A percentile compares a stretch with the other conserved stretches of the same genome.
phyloP scores from a whole-genome alignment of 2,113 vertebrate genomes.

The Arothron firmamentum region DNA sequence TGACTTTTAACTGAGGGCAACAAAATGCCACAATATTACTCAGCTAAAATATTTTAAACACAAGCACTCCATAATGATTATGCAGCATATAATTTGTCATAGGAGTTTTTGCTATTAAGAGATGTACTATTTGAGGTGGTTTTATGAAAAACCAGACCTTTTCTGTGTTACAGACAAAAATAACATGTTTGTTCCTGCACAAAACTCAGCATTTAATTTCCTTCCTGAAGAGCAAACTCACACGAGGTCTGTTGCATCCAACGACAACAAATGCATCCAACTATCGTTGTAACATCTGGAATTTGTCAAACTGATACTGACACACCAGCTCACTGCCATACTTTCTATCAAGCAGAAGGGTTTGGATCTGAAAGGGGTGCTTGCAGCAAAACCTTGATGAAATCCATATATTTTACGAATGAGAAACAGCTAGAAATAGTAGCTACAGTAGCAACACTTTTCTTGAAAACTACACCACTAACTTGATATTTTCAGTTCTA shows the following conservation, averaged over 20 bases:
- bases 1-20: not conserved
- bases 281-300: not conserved
- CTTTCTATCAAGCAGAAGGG: not conserved
- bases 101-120: not conserved
- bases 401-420: constrained; percentile 28
- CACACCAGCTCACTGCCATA: not conserved
- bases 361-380: constrained; percentile 27
- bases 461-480: too few relatives aligned
- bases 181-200: not conserved
- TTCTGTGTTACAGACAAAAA: not conserved
- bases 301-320: constrained; percentile 7
- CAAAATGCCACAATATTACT: not conserved
- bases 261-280: constrained; percentile 1
- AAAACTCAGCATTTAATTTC: not conserved
- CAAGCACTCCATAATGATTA: not conserved
- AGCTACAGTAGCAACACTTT: too few relatives aligned
- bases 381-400: constrained; percentile 41
- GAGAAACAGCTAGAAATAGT: constrained; percentile 26
- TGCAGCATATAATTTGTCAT: not conserved
- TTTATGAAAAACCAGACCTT: not conserved
- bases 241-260: not conserved
- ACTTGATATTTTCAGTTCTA: constrained; percentile 2
- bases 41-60: not conserved
- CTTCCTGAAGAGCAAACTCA: not conserved
- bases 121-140: not conserved